A percentile compares a stretch with the other conserved stretches of the same genome.
phyloP scores from a whole-genome alignment of 2,113 vertebrate genomes.

The Athene noctua region DNA sequence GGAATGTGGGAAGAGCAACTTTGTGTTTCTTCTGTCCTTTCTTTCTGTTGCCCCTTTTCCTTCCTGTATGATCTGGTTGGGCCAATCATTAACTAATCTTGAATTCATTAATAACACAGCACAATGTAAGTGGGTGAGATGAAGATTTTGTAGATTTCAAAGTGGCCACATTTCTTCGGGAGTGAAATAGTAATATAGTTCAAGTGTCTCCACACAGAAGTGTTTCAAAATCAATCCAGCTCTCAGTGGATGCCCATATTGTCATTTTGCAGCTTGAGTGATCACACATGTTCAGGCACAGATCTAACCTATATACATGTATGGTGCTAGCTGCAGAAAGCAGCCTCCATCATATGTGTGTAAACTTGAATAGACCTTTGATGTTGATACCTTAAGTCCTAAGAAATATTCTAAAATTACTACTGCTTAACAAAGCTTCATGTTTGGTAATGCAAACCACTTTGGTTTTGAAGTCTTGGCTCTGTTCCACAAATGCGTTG shows the following conservation, averaged over 20 bases:
- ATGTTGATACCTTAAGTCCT: neutral
- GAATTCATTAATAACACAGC: neutral
- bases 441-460: neutral
- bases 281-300: neutral
- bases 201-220: neutral
- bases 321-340: neutral
- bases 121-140: neutral
- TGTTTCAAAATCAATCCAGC: neutral
- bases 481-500: neutral
- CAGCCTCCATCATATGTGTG: rapidly evolving
- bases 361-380: neutral
- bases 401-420: neutral
- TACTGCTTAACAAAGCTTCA: neutral
- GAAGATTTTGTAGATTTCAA: neutral
- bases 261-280: rapidly evolving
- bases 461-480: neutral
- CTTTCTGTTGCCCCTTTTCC: neutral
- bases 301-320: neutral
- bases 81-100: neutral
- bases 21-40: neutral
- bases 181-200: neutral
- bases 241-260: neutral
- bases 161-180: neutral
- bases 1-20: neutral
- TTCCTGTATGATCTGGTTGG: neutral